phyloP scores from a whole-genome alignment of 2,888 invertebrate genomes.

The Drosophila maculinotata region DNA sequence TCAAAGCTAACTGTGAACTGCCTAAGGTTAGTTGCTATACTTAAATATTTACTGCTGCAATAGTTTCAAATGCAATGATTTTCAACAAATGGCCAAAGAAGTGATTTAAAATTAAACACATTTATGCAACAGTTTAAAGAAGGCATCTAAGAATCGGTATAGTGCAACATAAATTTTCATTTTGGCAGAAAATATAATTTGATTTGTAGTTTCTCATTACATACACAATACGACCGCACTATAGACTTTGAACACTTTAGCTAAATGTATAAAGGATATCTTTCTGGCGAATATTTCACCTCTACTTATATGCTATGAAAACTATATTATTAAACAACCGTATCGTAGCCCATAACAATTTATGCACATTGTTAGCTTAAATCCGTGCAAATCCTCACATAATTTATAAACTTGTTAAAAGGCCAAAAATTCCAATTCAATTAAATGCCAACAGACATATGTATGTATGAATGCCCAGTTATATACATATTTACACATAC shows the following conservation, averaged over 20 bases:
- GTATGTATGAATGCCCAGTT: not conserved
- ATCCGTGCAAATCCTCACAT: slow-evolving; percentile 38
- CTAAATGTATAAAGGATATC: not conserved
- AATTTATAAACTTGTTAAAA: slow-evolving; percentile 23
- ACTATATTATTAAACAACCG: slow-evolving; percentile 11
- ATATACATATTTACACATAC: not conserved
- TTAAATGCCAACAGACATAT: slow-evolving; percentile 13
- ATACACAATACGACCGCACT: too few relatives aligned
- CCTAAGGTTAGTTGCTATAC: too few relatives aligned
- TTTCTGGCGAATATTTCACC: not conserved
- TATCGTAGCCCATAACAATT: slow-evolving; percentile 22
- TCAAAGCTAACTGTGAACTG: not conserved
- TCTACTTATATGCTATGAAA: not conserved
- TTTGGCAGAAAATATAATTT: too few relatives aligned
- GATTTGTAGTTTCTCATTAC: too few relatives aligned
- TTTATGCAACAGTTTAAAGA: too few relatives aligned
- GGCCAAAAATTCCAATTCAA: slow-evolving; percentile 25
- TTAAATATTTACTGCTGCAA: slow-evolving; percentile 7
- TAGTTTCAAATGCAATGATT: not conserved
- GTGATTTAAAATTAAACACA: too few relatives aligned
- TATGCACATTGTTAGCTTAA: slow-evolving; percentile 11
- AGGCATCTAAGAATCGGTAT: too few relatives aligned
- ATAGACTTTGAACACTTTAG: not conserved
- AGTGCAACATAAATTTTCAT: too few relatives aligned
- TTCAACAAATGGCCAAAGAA: too few relatives aligned